These are phyloP conservation scores for Lycaena phlaeas DNA, from an alignment of 2,888 invertebrate species.

Conservation along the genomic window DNA sequence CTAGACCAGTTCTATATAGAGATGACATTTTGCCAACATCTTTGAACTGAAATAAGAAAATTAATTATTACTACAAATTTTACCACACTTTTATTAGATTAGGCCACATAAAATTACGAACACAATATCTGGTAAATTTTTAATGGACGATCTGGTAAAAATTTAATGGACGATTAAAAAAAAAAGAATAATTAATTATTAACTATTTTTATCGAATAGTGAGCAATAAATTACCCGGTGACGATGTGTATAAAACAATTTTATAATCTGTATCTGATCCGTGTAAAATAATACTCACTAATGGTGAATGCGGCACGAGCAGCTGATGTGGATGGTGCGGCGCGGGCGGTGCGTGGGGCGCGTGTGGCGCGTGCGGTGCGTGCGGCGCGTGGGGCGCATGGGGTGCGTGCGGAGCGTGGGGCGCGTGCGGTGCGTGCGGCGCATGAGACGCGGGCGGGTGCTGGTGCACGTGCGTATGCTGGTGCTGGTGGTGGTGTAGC, in stretches of 20 bases:
- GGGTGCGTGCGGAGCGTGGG: slow-evolving; percentile 62
- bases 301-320: slow-evolving; percentile 54
- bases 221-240: too few species aligned
- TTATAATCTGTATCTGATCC: too few species aligned
- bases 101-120: too few species aligned
- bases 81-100: too few species aligned
- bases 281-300: slow-evolving; percentile 78
- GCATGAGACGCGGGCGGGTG: slow-evolving; percentile 76
- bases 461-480: slow-evolving; percentile 92
- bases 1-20: slow-evolving; percentile 83
- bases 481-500: slow-evolving; percentile 95
- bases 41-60: slow-evolving; percentile 84
- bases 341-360: slow-evolving; percentile 24
- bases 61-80: too few species aligned
- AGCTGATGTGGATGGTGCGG: slow-evolving; percentile 53
- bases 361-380: slow-evolving; percentile 84
- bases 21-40: slow-evolving; percentile 90
- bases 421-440: slow-evolving; percentile 71
- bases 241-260: too few species aligned
- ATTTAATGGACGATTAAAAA: too few species aligned
- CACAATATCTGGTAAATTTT: too few species aligned
- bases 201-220: too few species aligned
- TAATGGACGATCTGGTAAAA: too few species aligned
- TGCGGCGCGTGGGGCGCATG: slow-evolving; percentile 80
- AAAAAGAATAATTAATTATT: too few species aligned